Evolutionary conservation across 2,113 vertebrate genomes (phyloP), one percentile per base, ranked within the genome.

Genomic region (Odobenus rosmarus): DNA sequence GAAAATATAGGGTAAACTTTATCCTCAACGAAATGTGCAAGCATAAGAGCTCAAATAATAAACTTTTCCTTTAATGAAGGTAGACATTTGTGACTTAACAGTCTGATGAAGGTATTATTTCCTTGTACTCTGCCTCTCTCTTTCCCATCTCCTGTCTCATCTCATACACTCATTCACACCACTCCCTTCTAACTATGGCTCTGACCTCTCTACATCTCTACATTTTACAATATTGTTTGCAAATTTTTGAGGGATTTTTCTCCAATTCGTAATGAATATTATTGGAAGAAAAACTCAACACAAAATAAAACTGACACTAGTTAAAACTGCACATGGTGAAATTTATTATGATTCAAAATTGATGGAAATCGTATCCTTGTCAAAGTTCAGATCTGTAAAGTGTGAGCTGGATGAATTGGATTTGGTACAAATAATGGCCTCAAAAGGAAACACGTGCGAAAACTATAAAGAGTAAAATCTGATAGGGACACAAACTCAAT

Each of bases 231-330:
- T 33, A 86, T 71, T 92, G 23, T 61, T 74, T 21, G 31, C 0
- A 8, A 67, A n/a, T 90, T 96, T 85, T 53, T 28, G 8, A 57
- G 61, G n/a, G 53, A 15, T 69, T 83, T 84, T 83, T 85, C 42
- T 95, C 33, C 59, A 84, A 74, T 81, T 80, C 64, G n/a, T 77
- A 93, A 64, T 39, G 7, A 62, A 76, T 6, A 82, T 36, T 90
- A 79, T 62, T 71, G 24, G n/a, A 84, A 80, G 55, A 84, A 90
- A 96, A 26, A 55, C 61, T 59, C 39, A 88, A 16, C 49, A 80
- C 33, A 88, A 93, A 74, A 57, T 85, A 88, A 84, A 95, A 59
- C 62, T 74, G 49, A 95, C 12, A 64, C 39, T 61, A 93, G 24
- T 91, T 93, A 69, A 96, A 92, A 76, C 1, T 28, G 53, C 26